phyloP scores from a whole-genome alignment of 1,140 invertebrate species.

The Pentalonia nigronervosa region DNA sequence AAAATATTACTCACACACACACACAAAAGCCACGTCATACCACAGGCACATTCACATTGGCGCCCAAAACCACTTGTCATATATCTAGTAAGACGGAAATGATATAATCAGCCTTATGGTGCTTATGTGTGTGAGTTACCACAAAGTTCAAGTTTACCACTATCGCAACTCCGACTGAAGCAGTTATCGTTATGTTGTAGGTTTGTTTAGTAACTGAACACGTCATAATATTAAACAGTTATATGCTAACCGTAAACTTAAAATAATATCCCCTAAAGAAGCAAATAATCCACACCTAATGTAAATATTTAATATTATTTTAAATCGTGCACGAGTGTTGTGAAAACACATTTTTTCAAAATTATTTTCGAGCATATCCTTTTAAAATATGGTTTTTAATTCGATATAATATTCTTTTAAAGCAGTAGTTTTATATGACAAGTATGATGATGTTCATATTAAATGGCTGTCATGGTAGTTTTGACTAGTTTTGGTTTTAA shows the following conservation, averaged over 20 bases:
- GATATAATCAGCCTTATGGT: constrained; percentile 6
- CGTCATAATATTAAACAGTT: background rate
- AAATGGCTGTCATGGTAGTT: background rate
- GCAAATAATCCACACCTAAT: background rate
- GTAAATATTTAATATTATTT: background rate
- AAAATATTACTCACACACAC: background rate
- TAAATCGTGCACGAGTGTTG: background rate
- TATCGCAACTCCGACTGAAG: background rate
- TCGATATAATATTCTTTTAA: background rate
- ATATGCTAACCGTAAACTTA: background rate
- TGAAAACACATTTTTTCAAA: background rate
- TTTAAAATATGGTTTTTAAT: background rate
- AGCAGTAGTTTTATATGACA: background rate
- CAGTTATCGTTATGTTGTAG: background rate
- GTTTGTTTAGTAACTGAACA: background rate
- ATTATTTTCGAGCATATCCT: background rate
- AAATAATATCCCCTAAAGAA: background rate
- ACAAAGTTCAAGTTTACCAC: constrained; percentile 28
- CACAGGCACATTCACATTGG: background rate
- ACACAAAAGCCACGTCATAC: too few species aligned
- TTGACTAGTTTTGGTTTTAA: background rate
- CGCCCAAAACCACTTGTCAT: background rate
- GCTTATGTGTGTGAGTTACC: background rate
- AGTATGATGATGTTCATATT: background rate
- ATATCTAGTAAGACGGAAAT: background rate